Base-by-base conservation (phyloP, 2,888 invertebrate genomes). In the Aproaerema taeniolella region DNA sequence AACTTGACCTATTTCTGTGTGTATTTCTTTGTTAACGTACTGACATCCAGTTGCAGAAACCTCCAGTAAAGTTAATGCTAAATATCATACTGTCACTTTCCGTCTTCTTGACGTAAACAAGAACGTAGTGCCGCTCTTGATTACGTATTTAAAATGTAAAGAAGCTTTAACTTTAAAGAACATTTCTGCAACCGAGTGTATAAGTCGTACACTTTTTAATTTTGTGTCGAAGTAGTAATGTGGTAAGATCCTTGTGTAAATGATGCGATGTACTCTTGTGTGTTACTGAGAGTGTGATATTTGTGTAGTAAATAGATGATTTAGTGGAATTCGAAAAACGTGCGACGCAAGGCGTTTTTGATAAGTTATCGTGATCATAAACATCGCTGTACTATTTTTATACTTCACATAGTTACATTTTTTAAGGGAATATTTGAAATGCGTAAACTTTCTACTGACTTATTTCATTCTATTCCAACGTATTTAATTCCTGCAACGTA, bases 271-370 rank as follows among this genome's bases (percentile, higher is more conserved):
- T 46, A 43, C 47, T 50, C 39, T 52, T 52, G 55, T 53, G 58
- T 56, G 56, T n/a, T n/a, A 58, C 50, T 49, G 58, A 60, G 58
- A 59, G 62, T 73, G 73, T 73, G 79, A 76, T 77, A 77, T 73
- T 70, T 61, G 64, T 71, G 67, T 73, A 70, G 61, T 67, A 51
- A 56, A 61, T 70, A 68, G 60, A 62, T 59, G 65, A 61, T 67
- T 49, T 70, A 73, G 71, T 70, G 61, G 65, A 75, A 70, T 70
- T 70, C 61, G 60, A 64, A 67, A 66, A 61, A 60, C 57, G 60
- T 52, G 50, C 47, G 61, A 69, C 75, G 77, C 75, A 62, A 59
- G 69, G 77, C 78, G 78, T 75, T 53, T 47, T 49, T 55, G 51
- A n/a, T 67, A 59, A 61, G 51, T 64, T 61, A 47, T 63, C 60